Evolutionary conservation across 2,797 vertebrate genomes (phyloP), one percentile per base, ranked within the genome.

Genomic region (Ceryle rudis): DNA sequence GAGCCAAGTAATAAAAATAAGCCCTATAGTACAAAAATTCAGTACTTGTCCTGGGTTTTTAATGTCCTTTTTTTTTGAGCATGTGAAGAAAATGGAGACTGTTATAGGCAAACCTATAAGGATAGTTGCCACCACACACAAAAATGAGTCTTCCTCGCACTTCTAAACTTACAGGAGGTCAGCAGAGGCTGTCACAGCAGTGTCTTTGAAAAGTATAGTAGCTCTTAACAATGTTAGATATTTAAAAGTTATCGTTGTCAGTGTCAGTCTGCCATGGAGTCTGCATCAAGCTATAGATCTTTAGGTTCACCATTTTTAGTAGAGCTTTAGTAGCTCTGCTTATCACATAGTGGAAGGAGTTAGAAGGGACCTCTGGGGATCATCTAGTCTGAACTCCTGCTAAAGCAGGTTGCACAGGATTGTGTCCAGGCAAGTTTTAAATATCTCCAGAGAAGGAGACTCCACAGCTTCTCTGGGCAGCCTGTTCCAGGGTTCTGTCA

Each of bases 141-240:
- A 18, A 61, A 37, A 23, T 9, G 22, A 70, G 22, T 33, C 54
- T 33, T 54, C 54, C 41, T 78, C 1, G 0, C 8, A 18, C 29
- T 35, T 44, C 49, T 21, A 41, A 5, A 35, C 7, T 9, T 29
- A 15, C n/a, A 21, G 14, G 35, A 28, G 39, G 57, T 29, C 44
- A 65, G 46, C 8, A 7, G 51, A 47, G 67, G 11, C 47, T 44
- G 35, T 22, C 16, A 11, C 47, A 62, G 61, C 29, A 57, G 20
- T 1, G n/a, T 6, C n/a, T 52, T 14, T 41, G 31, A 42, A 15
- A 73, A 39, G 19, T n/a, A 18, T 2, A 18, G 4, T 13, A 72
- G 31, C 0, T 1, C 51, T 81, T 75, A 11, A 23, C 18, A n/a
- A 4, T 2, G 7, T 14, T 4, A 23, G 22, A 5, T 64, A 15